Conservation (phyloP, 2,888 invertebrate genomes). For the Junonia oenone region DNA sequence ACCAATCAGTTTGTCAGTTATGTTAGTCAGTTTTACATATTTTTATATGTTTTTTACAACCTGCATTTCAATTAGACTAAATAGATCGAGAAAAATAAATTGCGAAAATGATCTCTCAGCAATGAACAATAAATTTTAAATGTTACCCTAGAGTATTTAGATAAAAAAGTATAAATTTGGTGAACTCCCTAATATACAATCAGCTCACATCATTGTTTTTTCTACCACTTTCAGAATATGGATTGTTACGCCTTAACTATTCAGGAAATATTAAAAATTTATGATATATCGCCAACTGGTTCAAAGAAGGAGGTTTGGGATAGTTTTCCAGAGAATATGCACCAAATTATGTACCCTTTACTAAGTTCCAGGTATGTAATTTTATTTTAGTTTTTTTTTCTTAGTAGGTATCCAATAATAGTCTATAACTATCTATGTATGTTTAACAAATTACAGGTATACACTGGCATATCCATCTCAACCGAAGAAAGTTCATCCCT, state of each 20-base stretch:
- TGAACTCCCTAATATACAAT: too few species aligned
- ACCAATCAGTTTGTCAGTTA: too few species aligned
- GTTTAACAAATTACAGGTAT: constrained; percentile 44
- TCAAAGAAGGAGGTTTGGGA: constrained; percentile 84
- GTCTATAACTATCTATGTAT: too few species aligned
- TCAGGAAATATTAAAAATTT: constrained; percentile 86
- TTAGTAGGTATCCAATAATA: not conserved
- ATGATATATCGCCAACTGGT: constrained; percentile 84
- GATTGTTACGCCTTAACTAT: constrained; percentile 90
- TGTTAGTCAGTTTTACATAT: too few species aligned
- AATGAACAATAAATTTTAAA: too few species aligned
- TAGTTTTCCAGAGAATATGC: constrained; percentile 84
- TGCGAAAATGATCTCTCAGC: too few species aligned
- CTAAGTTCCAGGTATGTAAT: constrained; percentile 83
- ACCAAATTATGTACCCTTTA: constrained; percentile 87
- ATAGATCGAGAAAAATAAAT: too few species aligned
- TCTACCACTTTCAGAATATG: constrained; percentile 84
- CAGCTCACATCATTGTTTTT: too few species aligned
- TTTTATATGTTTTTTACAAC: too few species aligned
- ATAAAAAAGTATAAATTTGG: too few species aligned
- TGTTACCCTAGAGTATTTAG: too few species aligned
- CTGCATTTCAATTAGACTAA: too few species aligned
- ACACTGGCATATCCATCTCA: constrained; percentile 67
- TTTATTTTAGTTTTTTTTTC: not conserved
- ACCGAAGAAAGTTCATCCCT: constrained; percentile 76